These are phyloP conservation scores for Lycocerus yunnanus DNA, from an alignment of 2,888 invertebrate genomes.

Conservation along the genomic window DNA sequence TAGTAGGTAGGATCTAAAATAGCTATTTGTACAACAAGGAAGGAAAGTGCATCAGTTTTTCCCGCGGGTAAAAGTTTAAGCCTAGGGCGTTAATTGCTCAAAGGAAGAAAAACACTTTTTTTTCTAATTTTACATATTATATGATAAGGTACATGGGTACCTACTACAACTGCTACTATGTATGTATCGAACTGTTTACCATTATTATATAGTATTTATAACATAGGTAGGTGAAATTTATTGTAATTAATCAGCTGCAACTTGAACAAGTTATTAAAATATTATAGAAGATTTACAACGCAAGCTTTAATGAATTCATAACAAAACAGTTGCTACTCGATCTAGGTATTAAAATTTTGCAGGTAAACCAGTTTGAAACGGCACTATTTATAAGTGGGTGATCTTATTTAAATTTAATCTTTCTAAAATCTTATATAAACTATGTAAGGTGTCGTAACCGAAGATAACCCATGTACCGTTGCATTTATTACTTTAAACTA, in stretches of 20 bases:
- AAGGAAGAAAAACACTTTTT: no score
- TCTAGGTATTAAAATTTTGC: conserved; percentile 2
- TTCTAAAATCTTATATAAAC: conserved; percentile 2
- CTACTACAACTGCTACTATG: no score
- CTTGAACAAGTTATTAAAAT: neutral
- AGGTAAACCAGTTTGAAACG: conserved; percentile 1
- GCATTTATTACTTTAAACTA: conserved; percentile 2
- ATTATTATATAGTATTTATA: no score
- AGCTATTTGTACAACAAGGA: no score
- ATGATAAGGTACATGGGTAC: no score
- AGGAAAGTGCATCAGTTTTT: no score
- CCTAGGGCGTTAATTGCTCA: no score
- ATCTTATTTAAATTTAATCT: conserved; percentile 6
- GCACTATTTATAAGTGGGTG: conserved; percentile 2
- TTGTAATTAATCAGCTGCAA: neutral
- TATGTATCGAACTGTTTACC: neutral
- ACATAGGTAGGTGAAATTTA: neutral
- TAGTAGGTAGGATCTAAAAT: no score
- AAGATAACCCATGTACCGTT: conserved; percentile 3
- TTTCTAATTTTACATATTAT: no score
- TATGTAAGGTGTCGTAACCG: conserved; percentile 3
- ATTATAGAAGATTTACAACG: neutral
- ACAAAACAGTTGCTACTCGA: conserved; percentile 2
- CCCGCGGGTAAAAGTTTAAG: no score
- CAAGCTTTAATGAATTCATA: neutral